Conservation (phyloP, 2,113 vertebrate species). For the Alligator sinensis region DNA sequence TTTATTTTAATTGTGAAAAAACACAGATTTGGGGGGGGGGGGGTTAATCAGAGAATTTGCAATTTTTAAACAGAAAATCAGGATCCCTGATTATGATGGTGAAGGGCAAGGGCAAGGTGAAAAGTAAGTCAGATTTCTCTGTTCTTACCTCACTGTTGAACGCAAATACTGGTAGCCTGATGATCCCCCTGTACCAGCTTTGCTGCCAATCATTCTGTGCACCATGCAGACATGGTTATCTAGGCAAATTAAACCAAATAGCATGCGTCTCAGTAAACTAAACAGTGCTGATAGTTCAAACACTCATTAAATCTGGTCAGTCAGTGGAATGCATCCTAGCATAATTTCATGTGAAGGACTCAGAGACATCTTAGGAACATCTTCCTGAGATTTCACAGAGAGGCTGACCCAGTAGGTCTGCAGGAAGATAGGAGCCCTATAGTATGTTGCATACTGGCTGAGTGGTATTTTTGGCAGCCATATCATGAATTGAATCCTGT, state of each 20-base stretch:
- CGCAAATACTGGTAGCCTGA: slow-evolving; percentile 96
- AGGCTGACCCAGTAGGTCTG: neutral
- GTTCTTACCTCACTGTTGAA: slow-evolving; percentile 91
- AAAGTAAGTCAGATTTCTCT: rapidly evolving
- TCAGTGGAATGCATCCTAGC: no score
- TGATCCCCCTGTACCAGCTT: slow-evolving; percentile 92
- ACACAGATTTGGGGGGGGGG: no score
- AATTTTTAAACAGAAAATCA: no score
- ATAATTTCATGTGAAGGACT: neutral
- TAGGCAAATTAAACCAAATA: slow-evolving; percentile 50
- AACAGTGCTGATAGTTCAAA: no score
- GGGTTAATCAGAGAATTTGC: no score
- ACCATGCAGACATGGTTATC: slow-evolving; percentile 98
- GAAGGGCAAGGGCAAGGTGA: neutral
- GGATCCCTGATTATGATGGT: neutral
- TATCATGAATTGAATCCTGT: neutral
- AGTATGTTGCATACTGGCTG: neutral
- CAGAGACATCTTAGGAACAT: neutral
- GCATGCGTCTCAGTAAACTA: no score
- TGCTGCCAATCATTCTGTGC: slow-evolving; percentile 97
- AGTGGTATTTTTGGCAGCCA: neutral
- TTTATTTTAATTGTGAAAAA: no score
- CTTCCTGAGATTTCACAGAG: neutral
- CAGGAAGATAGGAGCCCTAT: neutral
- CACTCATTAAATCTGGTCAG: no score